Base-by-base conservation (phyloP, 2,113 vertebrate genomes). In the Cephalopholis sonnerati region DNA sequence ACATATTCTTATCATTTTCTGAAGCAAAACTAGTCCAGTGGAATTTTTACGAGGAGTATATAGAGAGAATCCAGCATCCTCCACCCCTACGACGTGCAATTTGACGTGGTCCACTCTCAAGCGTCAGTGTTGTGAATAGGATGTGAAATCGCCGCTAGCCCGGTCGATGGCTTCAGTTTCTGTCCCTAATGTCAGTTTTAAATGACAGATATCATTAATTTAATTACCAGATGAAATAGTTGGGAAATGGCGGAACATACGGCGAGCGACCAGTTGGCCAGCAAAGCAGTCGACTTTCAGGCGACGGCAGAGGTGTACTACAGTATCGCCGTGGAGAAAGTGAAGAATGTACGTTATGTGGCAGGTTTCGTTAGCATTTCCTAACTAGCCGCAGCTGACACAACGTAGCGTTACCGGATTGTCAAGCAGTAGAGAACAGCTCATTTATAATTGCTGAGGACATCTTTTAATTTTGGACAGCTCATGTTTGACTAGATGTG, bases 271-370 rank as follows among this genome's bases (percentile, higher is more conserved):
- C 82, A 78, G 39, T 61, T 86, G 48, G 86, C 88, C 58, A 81
- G 77, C 58, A 84, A 91, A 72, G 91, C 57, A 46, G 90, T 69
- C 7, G 92, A 93, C 81, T 87, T 94, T 7, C 87, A 88, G 87
- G 85, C 82, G 69, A 88, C 91, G 39, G 95, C 92, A 4, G 93
- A 87, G 70, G 81, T 84, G 79, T 96, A 93, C 91, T 96, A 96
- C 93, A 92, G 90, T 54, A 70, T 94, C 36, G 95, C 93, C 7
- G 89, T 95, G 90, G 94, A 96, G 90, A 95, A 89, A 92, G 94
- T 96, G 77, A 96, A 93, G 85, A 93, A 95, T 95, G 96, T 96
- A 85, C 32, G 93, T 92, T 88, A 85, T 92, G 94, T 92, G 90
- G 73, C 87, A 93, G 82, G 84, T 89, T 87, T 83, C 41, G 79